Percentiles rank a stretch among this genome's conserved stretches.
Conservation (phyloP, 2,113 vertebrate genomes). For the Calyptomena viridis region DNA sequence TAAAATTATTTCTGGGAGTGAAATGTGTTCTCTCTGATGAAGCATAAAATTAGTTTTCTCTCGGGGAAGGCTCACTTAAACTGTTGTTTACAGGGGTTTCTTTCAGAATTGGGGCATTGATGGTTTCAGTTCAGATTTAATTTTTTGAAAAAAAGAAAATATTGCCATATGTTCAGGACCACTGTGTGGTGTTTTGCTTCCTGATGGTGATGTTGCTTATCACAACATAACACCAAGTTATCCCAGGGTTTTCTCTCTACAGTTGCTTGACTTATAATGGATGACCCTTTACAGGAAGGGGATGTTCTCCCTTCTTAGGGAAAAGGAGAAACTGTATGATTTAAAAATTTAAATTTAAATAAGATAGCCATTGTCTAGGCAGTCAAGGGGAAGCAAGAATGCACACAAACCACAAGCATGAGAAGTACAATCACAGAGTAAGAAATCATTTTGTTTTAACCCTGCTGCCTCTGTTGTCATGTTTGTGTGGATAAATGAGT, state of each 20-base stretch:
- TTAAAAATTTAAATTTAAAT: neutral
- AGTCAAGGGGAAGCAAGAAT: neutral
- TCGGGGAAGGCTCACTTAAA: neutral
- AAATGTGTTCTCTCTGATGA: conserved; percentile 41
- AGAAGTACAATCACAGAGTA: neutral
- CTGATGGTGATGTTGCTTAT: neutral
- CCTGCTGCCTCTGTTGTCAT: accelerated
- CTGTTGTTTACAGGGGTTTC: neutral
- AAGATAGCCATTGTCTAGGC: neutral
- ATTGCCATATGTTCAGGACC: neutral
- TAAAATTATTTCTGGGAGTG: conserved; percentile 19
- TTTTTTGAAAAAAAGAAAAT: neutral
- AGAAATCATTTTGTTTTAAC: neutral
- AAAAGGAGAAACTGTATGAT: neutral
- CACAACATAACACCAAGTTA: neutral
- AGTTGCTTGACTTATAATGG: neutral
- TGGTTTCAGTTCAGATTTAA: neutral
- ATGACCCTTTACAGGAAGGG: neutral
- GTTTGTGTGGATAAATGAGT: neutral
- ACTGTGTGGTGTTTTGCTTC: neutral
- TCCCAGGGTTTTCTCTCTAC: neutral
- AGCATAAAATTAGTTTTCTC: conserved; percentile 24
- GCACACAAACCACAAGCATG: neutral
- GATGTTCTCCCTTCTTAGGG: neutral
- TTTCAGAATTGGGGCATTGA: neutral